Evolutionary conservation across 1,140 invertebrate genomes (phyloP), one percentile per base, ranked within the genome.

Genomic region (Bombus breviceps): DNA sequence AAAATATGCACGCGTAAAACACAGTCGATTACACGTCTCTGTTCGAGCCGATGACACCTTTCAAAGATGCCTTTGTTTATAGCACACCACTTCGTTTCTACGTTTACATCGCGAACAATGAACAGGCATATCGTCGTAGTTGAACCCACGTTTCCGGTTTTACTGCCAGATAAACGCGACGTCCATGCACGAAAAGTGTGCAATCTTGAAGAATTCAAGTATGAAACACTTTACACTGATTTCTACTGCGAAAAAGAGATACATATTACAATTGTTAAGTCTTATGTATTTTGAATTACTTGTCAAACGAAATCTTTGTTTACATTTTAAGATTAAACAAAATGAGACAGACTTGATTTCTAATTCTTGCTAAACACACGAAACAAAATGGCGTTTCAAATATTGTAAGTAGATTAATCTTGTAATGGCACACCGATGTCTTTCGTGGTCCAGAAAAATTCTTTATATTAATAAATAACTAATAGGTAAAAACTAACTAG

Each of bases 51-150:
- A 85, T 80, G 83, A 69, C 76, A 85, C 77, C 77, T 85, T 80
- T 85, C 68, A 85, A 85, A 72, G 53, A 80, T 53, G 39, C 76
- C 83, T 85, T 72, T 85, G 77, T 85, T 80, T 79, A 47, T 12
- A 34, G 28, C 77, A 39, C 41, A 34, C 32, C 39, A n/a, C 41
- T 72, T 68, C 37, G 22, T 15, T 32, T 59, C 22, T 43, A 34
- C 62, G 39, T 71, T 71, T 78, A 62, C 37, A 68, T 53, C 75
- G 37, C 37, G 64, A 28, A 76, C 59, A 76, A n/a, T 68, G 37
- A 76, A 37, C 59, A 75, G 22, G 1, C 71, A 28, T 75, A 39
- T 18, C 28, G 57, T 76, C 28, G 53, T 39, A 32, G 5, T 28
- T 62, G 68, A 72, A 64, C 74, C 76, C 66, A 72, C 53, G 47